A percentile compares a stretch with the other conserved stretches of the same genome.
phyloP scores from a whole-genome alignment of 2,113 vertebrate genomes.

The Cheilinus undulatus region DNA sequence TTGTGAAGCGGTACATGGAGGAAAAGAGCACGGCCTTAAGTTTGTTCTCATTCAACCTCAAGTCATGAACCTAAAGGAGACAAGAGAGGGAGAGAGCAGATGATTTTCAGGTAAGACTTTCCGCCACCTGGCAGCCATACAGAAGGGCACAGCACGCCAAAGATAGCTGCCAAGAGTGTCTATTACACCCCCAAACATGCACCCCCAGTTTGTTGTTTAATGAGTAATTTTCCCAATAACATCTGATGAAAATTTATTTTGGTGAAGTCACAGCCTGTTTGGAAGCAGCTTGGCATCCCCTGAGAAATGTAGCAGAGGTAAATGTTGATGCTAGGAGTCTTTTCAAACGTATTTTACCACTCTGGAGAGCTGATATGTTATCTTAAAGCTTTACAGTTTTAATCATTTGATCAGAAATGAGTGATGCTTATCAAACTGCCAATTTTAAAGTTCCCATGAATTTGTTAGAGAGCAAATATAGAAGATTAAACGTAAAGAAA shows the following conservation, averaged over 20 bases:
- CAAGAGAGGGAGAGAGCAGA: not conserved
- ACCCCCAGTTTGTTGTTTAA: conserved; percentile 4
- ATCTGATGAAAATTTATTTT: not conserved
- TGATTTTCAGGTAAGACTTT: not conserved
- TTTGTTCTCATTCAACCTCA: conserved; percentile 97
- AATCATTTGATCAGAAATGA: too few relatives aligned
- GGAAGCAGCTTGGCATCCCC: not conserved
- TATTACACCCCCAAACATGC: not conserved
- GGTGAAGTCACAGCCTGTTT: conserved; percentile 18
- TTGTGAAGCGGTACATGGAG: conserved; percentile 96
- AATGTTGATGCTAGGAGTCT: not conserved
- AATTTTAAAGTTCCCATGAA: too few relatives aligned
- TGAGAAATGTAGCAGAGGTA: not conserved
- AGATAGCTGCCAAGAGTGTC: conserved; percentile 6
- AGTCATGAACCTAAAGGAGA: conserved; percentile 86
- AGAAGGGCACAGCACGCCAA: not conserved
- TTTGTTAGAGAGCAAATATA: too few relatives aligned
- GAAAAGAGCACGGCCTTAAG: conserved; percentile 94
- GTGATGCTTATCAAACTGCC: too few relatives aligned
- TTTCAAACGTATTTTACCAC: not conserved
- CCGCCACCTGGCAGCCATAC: not conserved
- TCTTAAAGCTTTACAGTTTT: not conserved
- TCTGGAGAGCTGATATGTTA: not conserved
- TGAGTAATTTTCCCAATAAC: conserved; percentile 15
- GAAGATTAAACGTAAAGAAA: too few relatives aligned